Base-by-base conservation (phyloP, 2,888 invertebrate species). In the Eristalis pertinax region DNA sequence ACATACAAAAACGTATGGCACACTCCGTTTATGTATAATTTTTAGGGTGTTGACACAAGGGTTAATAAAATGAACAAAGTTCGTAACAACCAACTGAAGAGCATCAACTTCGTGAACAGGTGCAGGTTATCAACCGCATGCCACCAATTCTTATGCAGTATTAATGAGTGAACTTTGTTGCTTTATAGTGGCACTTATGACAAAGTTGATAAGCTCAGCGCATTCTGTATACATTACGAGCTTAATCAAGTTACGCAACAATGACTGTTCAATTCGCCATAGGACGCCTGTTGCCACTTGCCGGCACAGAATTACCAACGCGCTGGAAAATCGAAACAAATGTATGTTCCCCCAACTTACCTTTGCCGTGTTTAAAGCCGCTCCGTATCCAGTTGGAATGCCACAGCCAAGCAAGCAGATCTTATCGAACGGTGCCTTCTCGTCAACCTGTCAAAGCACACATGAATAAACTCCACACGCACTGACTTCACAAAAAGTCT, bases 381-480 rank as follows among this genome's bases (percentile, higher is more conserved):
- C 99, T 43, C 99, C 99, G 92, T 98, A 98, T 4, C 99, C 99
- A 10, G 99, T 99, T 0, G 98, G 95, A 26, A 99, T 96, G 58
- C 99, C 99, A 92, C 99, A 99, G 4, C 98, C 99, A 19, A 99
- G 94, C 43, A 99, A 93, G 90, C 98, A 98, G 4, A 98, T 96
- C 93, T 97, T 97, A 83, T 98, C 97, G 80, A 98, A 93, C 0
- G 97, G 96, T 22, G 98, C 98, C n/a, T 93, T 93, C n/a, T 95
- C 94, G 91, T 96, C 94, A 4, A 97, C 93, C 96, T 96, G 88
- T 35, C 90, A 89, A 83, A 63, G n/a, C 78, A 69, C 80, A 32
- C 26, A 2, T 15, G 26, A 35, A 64, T 32, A 5, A 56, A 60
- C 11, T 0, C 10, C 24, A 74, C 22, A 10, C 11, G 19, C 1